A percentile compares a stretch with the other conserved stretches of the same genome.
phyloP scores from a whole-genome alignment of 2,797 vertebrate genomes.

The Microctenopoma stevenorrisi region DNA sequence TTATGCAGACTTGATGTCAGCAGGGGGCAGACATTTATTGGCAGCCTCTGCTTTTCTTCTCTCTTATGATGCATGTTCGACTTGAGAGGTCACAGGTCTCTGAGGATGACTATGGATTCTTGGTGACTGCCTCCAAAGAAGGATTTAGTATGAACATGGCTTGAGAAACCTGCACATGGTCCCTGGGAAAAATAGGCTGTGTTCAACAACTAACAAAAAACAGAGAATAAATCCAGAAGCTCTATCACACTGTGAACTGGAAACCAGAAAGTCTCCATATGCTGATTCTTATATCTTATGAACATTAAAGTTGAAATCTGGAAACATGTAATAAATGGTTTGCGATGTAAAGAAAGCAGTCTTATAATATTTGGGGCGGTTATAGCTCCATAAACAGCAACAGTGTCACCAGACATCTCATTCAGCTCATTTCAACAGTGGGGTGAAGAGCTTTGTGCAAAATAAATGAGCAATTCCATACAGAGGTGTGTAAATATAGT shows the following conservation, averaged over 20 bases:
- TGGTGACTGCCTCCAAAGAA: background rate
- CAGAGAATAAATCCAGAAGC: background rate
- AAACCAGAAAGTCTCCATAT: background rate
- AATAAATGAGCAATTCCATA: too few relatives aligned
- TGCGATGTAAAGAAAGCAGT: too few relatives aligned
- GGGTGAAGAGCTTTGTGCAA: too few relatives aligned
- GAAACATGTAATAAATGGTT: too few relatives aligned
- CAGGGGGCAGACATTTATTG: conserved; percentile 11
- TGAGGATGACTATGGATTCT: background rate
- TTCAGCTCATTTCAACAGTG: too few relatives aligned
- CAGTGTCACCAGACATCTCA: too few relatives aligned
- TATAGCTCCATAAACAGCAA: too few relatives aligned
- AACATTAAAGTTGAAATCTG: too few relatives aligned
- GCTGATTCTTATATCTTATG: too few relatives aligned
- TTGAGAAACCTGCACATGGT: background rate
- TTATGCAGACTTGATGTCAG: conserved; percentile 28
- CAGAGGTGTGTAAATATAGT: too few relatives aligned
- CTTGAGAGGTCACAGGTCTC: conserved; percentile 34
- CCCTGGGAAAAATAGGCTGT: background rate
- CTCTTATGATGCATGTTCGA: conserved; percentile 11
- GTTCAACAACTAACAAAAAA: background rate
- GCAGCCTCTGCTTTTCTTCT: conserved; percentile 2
- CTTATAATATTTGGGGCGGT: too few relatives aligned
- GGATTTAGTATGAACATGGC: background rate
- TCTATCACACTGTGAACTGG: background rate